Evolutionary conservation across 2,797 vertebrate genomes (phyloP), one percentile per base, ranked within the genome.

Genomic region (Lates japonicus): DNA sequence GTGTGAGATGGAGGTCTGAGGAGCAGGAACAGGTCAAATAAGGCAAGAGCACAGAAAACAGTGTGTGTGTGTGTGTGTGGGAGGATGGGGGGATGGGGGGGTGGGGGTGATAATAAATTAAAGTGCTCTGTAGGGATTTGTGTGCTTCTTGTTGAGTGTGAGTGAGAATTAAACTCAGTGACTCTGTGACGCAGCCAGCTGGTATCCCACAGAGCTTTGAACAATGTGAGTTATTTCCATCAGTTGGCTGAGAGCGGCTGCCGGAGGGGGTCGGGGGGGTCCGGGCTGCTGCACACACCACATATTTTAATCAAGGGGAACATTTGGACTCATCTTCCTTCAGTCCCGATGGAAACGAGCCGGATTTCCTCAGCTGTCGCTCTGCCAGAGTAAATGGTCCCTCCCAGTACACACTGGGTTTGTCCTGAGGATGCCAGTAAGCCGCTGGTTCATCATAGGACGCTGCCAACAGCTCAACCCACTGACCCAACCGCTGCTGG

Each of bases 161-260:
- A 71, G 59, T 70, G 76, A 81, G 49, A 67, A 37, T 64, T 71
- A 68, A 83, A 85, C 73, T 74, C 65, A 19, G 42, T 66, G 74
- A 80, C 78, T 80, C 60, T 3, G 51, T 7, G 57, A 35, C 10
- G 25, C 48, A 66, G 74, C 74, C 87, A 86, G 71, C 65, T 81
- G 72, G 33, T 11, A 33, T 82, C 78, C 82, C 86, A 66, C 83
- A 20, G 84, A 82, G 82, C 20, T 81, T 61, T 41, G 42, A 81
- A 85, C 84, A 85, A 82, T 87, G 76, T 64, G 17, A 81, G 72
- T 78, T 73, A 83, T 85, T 90, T 87, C 84, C 82, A 81, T 69
- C 73, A 48, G 49, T 74, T 82, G 79, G 83, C 63, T 65, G 9
- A 3, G 35, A 41, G 57, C 48, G 10, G 61, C 49, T 63, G 65